Conservation (phyloP, 2,797 vertebrate species). For the Neopelma chrysocephalum region DNA sequence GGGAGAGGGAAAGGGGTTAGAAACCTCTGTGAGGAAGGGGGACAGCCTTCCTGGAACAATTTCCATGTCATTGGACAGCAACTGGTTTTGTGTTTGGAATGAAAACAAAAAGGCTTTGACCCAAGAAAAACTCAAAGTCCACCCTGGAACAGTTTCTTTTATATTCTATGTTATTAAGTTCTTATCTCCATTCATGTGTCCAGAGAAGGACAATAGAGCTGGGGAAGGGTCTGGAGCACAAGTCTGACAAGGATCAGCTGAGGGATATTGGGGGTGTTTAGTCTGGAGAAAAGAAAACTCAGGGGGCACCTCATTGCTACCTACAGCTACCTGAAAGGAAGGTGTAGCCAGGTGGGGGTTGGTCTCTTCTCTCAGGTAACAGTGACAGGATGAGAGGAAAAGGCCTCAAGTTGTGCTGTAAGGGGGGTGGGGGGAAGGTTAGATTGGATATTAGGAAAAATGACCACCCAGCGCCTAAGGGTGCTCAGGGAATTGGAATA, state of each 20-base stretch:
- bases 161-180: not conserved
- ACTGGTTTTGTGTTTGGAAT: not conserved
- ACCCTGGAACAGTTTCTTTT: not conserved
- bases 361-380: not conserved
- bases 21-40: not conserved
- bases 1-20: not conserved
- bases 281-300: not conserved
- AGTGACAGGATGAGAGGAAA: not conserved
- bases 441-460: not conserved
- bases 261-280: not conserved
- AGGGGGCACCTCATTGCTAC: rapidly evolving
- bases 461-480: not conserved
- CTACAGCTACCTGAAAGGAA: not conserved
- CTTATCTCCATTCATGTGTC: not conserved
- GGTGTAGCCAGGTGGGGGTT: rapidly evolving
- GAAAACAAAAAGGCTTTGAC: not conserved
- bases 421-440: not conserved
- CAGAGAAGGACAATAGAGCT: not conserved
- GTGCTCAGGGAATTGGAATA: too few species aligned
- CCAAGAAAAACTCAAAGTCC: not conserved
- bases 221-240: not conserved
- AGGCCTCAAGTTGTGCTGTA: not conserved
- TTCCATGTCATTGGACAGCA: not conserved
- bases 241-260: not conserved
- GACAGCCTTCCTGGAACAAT: not conserved